Base-by-base conservation (phyloP, 2,888 invertebrate species). In the Noctuana brunneofusca region DNA sequence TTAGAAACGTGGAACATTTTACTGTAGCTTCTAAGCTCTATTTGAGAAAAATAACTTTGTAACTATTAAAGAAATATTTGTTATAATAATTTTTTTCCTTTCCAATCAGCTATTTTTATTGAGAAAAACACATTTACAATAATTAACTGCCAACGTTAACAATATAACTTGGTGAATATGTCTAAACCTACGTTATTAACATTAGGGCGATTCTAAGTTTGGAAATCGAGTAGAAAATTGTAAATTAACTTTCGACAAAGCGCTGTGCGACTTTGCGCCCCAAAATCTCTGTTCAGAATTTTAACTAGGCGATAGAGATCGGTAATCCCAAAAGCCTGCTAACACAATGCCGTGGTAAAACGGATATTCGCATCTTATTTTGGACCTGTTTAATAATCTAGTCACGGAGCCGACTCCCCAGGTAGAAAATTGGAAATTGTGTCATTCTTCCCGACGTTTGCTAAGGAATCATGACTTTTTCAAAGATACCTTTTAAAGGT, bases 341-440 rank as follows among this genome's bases (percentile, higher is more conserved):
- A 81, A 84, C 85, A 87, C 84, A 86, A 84, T 84, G 81, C 82
- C 80, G 80, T 76, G 78, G 84, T 75, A 79, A 84, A 84, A 78
- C 81, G 83, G 81, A 84, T 84, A 79, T 83, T 85, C 81, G 78
- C 81, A 78, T 87, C 87, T 87, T 88, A 89, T 86, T 89, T 87
- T 81, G 84, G 80, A 75, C 74, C 71, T 74, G 70, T 74, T 90
- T 87, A 83, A 85, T 89, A 90, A 87, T 88, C 87, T 86, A 82
- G 89, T 89, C 89, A 91, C 89, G 89, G 80, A 71, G 76, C 69
- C 77, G 75, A 76, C 79, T 83, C 81, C 78, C 80, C 86, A 86
- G 88, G 89, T 89, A 84, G 87, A 87, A 89, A 89, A 89, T 90
- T 89, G 89, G 86, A 84, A 87, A 89, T 89, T 88, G 87, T 86